phyloP scores from a whole-genome alignment of 2,113 vertebrate species.

The Sus scrofa region T2T-Sscrofa CM000824.6:168185001-168185500 shows the following conservation, averaged over 20 bases:
- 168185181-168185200: neutral
- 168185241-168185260: slow-evolving; percentile 1
- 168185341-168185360: neutral
- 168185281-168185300: neutral
- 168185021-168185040: neutral
- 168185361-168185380: neutral
- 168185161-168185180: neutral
- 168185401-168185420: neutral
- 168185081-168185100: neutral
- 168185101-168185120: neutral
- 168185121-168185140: neutral
- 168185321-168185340: neutral
- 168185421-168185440: neutral
- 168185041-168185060: neutral
- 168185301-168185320: neutral
- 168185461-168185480: neutral
- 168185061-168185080: neutral
- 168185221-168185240: neutral
- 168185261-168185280: neutral
- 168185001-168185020: neutral
- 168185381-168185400: neutral
- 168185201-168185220: neutral
- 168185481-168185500: neutral
- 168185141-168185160: neutral
- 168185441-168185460: neutral